phyloP scores from a whole-genome alignment of 2,797 vertebrate genomes.

The Morelia viridis region DNA sequence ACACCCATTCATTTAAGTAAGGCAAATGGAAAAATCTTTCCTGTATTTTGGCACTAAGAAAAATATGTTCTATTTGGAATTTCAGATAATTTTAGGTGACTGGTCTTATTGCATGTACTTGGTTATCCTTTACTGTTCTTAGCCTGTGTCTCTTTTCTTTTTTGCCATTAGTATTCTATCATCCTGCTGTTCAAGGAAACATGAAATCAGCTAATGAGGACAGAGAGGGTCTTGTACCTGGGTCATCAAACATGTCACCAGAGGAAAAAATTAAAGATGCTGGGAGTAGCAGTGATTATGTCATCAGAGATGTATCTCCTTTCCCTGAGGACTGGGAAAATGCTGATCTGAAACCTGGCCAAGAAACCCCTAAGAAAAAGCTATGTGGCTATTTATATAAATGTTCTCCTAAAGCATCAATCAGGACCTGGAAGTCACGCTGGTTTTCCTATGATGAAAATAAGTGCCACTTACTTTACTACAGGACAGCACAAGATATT shows the following conservation, averaged over 20 bases:
- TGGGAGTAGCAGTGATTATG: not conserved
- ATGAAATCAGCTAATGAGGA: slow-evolving; percentile 56
- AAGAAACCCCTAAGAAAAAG: slow-evolving; percentile 63
- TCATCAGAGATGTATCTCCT: not conserved
- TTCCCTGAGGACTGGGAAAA: slow-evolving; percentile 38
- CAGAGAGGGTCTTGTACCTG: accelerated
- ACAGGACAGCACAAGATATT: slow-evolving; percentile 85
- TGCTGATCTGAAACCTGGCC: slow-evolving; percentile 18
- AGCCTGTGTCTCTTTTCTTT: not conserved
- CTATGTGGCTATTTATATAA: slow-evolving; percentile 93
- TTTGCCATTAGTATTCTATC: not conserved
- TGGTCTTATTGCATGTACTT: slow-evolving; percentile 16
- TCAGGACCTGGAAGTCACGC: slow-evolving; percentile 89
- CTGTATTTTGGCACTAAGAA: not conserved
- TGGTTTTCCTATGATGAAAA: slow-evolving; percentile 91
- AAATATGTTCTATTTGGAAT: not conserved
- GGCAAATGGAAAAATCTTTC: not conserved
- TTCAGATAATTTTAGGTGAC: not conserved
- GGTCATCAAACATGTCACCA: not conserved
- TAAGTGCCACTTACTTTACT: slow-evolving; percentile 83
- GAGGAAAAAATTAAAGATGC: slow-evolving; percentile 6
- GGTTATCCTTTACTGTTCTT: not conserved
- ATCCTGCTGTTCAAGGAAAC: slow-evolving; percentile 19
- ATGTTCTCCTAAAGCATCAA: slow-evolving; percentile 82
- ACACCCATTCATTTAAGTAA: not conserved